Evolutionary conservation across 2,888 invertebrate genomes (phyloP), one percentile per base, ranked within the genome.

Genomic region (Pachliopta kotzebuea): DNA sequence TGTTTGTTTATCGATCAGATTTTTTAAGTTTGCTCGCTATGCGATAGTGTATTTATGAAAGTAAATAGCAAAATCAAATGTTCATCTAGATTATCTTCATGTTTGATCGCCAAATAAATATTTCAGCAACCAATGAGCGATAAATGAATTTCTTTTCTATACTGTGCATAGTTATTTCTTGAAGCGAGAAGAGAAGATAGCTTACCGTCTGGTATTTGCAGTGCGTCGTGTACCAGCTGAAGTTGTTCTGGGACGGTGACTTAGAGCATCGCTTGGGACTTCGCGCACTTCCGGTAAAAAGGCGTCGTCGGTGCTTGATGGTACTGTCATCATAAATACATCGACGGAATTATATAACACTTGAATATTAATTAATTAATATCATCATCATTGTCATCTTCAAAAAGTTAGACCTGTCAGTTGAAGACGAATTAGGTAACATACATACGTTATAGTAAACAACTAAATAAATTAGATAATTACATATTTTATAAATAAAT

Each of bases 191-290:
- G 21, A 20, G n/a, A 3, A 53, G n/a, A 18, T 20, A 62, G 69
- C 78, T 70, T 85, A 91, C 91, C 91, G 80, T 74, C 91, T 84
- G 0, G 91, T 75, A 73, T 90, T 90, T 8, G 90, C 88, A 11
- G 90, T 90, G n/a, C 88, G 81, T n/a, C 90, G 76, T 0, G 90
- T 90, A 11, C 88, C 90, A 1, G 86, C 88, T 0, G 91, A 88
- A 0, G 82, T 88, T 20, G 91, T 89, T 58, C 90, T 83, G 2
- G 90, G 85, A 21, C 89, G 83, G 24, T 85, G 74, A 62, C 82
- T 86, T 50, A 83, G 80, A 3, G 81, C 72, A 59, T 89, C 89
- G 2, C 83, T 67, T 0, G 86, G 84, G 58, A 80, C 76, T 57
- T 88, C 90, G 1, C 79, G 83, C 18, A 83, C 82, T 77, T 91